These are phyloP conservation scores for Scaptomyza hsui DNA, from an alignment of 1,140 invertebrate species.

Conservation along the genomic window DNA sequence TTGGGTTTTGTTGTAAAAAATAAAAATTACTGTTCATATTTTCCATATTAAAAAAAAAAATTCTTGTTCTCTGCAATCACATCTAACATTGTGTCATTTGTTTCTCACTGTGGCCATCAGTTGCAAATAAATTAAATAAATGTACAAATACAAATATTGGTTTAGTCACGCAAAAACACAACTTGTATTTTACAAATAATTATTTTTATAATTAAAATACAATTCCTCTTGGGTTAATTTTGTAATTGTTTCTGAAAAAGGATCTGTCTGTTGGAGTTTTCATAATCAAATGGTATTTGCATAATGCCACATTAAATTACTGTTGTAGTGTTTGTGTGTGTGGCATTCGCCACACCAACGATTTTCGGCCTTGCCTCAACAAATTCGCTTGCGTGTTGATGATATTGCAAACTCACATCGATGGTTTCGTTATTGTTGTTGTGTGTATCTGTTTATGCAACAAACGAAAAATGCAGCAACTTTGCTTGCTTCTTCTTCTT, in stretches of 20 bases:
- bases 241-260: neutral
- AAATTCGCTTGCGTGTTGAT: conserved; percentile 60
- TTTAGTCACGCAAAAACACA: no score
- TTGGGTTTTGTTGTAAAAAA: no score
- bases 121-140: no score
- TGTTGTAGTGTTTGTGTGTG: neutral
- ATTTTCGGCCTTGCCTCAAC: conserved; percentile 30
- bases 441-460: conserved; percentile 56
- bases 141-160: no score
- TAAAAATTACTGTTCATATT: no score
- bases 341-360: conserved; percentile 12
- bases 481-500: conserved; percentile 40
- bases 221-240: neutral
- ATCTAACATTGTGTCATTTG: no score
- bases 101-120: no score
- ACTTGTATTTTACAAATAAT: no score
- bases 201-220: no score
- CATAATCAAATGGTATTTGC: conserved; percentile 15
- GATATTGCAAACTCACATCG: neutral
- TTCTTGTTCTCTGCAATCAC: no score
- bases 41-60: no score
- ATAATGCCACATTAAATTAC: conserved; percentile 31
- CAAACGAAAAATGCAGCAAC: conserved; percentile 17
- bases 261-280: conserved; percentile 3
- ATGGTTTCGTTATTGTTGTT: conserved; percentile 24